Evolutionary conservation across 2,113 vertebrate species (phyloP).

Genomic region (Orientallactaga bullata): DNA sequence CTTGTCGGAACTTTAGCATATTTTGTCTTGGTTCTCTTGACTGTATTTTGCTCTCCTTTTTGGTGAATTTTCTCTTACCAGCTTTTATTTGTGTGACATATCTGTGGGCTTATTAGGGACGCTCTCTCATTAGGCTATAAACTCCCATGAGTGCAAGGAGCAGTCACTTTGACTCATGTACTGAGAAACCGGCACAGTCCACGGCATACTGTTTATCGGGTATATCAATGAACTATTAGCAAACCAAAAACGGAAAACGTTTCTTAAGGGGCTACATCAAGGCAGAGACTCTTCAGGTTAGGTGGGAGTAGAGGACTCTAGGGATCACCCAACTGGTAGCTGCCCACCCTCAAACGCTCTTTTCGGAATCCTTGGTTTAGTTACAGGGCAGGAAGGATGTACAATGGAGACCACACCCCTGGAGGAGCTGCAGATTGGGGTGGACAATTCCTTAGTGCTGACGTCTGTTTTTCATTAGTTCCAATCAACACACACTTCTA

Average conservation of each 20-base stretch:
- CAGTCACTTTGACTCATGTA: background rate
- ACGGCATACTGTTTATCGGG: background rate
- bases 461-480: slow-evolving; percentile 19
- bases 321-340: background rate
- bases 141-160: background rate
- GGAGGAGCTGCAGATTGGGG: background rate
- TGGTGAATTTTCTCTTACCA: background rate
- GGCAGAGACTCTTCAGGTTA: background rate
- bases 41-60: background rate
- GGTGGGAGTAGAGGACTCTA: background rate
- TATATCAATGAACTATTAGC: background rate
- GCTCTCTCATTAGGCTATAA: background rate
- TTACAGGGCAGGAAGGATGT: background rate
- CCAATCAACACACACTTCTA: background rate
- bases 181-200: background rate
- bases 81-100: background rate
- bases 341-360: background rate
- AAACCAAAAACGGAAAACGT: slow-evolving; percentile 12
- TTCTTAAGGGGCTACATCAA: background rate
- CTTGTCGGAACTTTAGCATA: background rate
- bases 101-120: background rate
- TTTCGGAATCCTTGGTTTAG: background rate
- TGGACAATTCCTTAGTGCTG: background rate
- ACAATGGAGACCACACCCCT: background rate
- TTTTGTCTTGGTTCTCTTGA: background rate